phyloP scores from a whole-genome alignment of 2,113 vertebrate species.

The Mustelus asterias region DNA sequence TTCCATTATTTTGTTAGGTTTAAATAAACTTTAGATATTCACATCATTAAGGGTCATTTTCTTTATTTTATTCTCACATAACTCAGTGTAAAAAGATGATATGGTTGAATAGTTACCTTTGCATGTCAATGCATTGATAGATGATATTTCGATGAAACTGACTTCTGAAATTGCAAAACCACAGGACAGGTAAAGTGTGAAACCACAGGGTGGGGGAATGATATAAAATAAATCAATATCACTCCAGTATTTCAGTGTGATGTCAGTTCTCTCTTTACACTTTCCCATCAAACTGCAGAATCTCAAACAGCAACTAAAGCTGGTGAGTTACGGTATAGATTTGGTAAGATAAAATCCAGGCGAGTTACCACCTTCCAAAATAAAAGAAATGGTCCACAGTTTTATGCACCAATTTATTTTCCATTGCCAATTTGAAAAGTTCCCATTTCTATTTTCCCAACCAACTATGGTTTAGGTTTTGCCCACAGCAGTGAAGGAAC shows the following conservation, averaged over 20 bases:
- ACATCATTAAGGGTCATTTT: background rate
- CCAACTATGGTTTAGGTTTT: background rate
- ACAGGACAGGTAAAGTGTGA: background rate
- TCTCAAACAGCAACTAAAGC: background rate
- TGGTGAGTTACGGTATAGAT: background rate
- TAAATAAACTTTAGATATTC: background rate
- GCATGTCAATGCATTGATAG: background rate
- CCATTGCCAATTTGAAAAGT: background rate
- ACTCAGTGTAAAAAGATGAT: background rate
- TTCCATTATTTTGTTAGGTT: conserved; percentile 20
- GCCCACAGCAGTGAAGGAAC: background rate
- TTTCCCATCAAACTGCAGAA: background rate
- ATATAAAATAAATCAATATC: background rate
- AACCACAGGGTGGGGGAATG: background rate
- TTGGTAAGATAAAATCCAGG: background rate
- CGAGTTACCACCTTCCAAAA: background rate
- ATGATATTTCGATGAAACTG: background rate
- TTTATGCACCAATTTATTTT: background rate
- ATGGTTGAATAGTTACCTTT: background rate
- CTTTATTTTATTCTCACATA: background rate
- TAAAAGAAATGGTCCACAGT: background rate
- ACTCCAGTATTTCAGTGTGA: background rate
- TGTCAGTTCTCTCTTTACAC: background rate
- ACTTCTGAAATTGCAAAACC: conserved; percentile 17
- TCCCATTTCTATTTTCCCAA: background rate